A percentile compares a stretch with the other conserved stretches of the same genome.
Evolutionary conservation across 1,140 invertebrate species (phyloP).

Genomic region (Drosophila tropicalis): DNA sequence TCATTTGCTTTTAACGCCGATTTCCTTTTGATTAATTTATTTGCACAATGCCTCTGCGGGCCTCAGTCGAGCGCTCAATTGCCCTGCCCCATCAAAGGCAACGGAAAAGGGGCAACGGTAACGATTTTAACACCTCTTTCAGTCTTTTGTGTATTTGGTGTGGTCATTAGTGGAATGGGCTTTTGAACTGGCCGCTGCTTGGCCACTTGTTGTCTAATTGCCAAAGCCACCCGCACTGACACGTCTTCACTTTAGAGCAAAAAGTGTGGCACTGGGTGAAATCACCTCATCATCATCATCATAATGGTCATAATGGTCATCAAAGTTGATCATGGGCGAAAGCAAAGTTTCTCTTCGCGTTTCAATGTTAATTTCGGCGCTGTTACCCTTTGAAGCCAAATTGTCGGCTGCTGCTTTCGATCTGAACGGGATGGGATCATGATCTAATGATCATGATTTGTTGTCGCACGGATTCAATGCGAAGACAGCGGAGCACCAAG

Average conservation of each 20-base stretch:
- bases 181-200: conserved; percentile 63
- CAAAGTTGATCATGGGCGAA: conserved; percentile 40
- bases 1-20: conserved; percentile 54
- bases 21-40: conserved; percentile 79
- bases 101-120: conserved; percentile 17
- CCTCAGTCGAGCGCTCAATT: conserved; percentile 57
- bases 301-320: conserved; percentile 35
- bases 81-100: conserved; percentile 51
- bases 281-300: conserved; percentile 46
- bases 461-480: conserved; percentile 51
- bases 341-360: conserved; percentile 73
- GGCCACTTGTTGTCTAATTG: conserved; percentile 79
- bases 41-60: conserved; percentile 45
- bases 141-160: conserved; percentile 42
- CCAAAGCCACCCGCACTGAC: conserved; percentile 72
- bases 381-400: conserved; percentile 53
- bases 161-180: conserved; percentile 58
- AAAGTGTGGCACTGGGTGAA: conserved; percentile 79
- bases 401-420: conserved; percentile 48
- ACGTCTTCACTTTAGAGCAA: conserved; percentile 56
- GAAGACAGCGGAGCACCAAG: conserved; percentile 30
- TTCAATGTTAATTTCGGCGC: conserved; percentile 56
- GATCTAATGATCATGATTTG: conserved; percentile 77
- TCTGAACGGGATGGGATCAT: conserved; percentile 42
- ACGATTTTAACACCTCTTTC: conserved; percentile 73